A percentile compares a stretch with the other conserved stretches of the same genome.
Conservation (phyloP, 2,888 invertebrate species). For the Cryptocephalus moraei region DNA sequence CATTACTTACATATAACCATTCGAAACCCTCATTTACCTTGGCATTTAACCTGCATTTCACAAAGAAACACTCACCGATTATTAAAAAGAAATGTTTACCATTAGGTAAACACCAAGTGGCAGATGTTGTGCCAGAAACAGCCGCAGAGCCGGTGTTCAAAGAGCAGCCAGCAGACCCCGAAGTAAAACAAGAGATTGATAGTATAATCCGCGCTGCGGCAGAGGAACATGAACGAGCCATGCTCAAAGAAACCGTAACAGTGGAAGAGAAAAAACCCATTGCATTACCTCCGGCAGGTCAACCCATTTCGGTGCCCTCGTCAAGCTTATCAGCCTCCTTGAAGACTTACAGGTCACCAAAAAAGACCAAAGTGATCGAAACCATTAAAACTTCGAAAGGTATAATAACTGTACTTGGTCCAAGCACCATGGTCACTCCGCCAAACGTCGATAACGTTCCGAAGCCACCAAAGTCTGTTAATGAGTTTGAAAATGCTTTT, state of each 20-base stretch:
- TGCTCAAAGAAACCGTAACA: conserved; percentile 7
- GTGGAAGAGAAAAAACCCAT: background rate
- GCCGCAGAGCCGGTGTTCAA: background rate
- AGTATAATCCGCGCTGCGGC: conserved; percentile 33
- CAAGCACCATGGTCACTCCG: conserved; percentile 2
- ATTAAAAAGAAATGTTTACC: conserved; percentile 2
- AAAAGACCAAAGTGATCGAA: conserved; percentile 19
- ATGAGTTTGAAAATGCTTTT: conserved; percentile 21
- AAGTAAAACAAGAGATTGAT: conserved; percentile 28
- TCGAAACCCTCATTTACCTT: too few species aligned
- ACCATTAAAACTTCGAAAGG: conserved; percentile 25
- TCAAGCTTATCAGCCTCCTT: conserved; percentile 7
- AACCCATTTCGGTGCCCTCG: background rate
- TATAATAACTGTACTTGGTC: conserved; percentile 20
- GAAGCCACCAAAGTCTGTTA: background rate
- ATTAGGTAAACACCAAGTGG: conserved; percentile 12
- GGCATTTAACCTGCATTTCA: too few species aligned
- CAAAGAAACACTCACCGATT: too few species aligned
- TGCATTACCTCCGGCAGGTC: background rate
- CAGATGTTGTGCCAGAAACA: background rate
- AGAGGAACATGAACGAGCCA: conserved; percentile 30
- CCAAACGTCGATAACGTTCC: background rate
- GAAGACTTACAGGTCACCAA: conserved; percentile 16
- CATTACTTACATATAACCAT: too few species aligned
- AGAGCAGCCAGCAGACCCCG: conserved; percentile 1